These are phyloP conservation scores for Dryomyza anilis DNA, from an alignment of 2,888 invertebrate genomes.

Conservation along the genomic window DNA sequence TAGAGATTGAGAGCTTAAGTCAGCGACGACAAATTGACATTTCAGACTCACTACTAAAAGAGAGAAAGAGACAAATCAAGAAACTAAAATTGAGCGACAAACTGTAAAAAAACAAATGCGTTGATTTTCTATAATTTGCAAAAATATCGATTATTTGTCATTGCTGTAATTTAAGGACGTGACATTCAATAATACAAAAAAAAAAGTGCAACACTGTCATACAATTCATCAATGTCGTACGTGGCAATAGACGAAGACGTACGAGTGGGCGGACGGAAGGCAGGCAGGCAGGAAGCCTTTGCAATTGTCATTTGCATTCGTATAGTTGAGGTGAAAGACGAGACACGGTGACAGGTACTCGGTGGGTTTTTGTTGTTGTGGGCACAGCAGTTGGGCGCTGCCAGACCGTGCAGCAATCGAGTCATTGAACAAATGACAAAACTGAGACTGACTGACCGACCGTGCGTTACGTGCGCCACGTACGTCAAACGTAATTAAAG, in stretches of 20 bases:
- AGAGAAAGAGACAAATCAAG: not conserved
- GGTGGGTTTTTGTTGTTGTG: no score
- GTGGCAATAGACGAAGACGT: conserved; percentile 3
- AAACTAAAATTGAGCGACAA: not conserved
- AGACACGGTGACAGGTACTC: no score
- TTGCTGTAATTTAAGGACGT: conserved; percentile 56
- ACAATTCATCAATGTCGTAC: not conserved
- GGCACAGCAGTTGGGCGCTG: no score
- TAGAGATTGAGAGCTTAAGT: not conserved
- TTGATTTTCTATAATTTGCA: conserved; percentile 21
- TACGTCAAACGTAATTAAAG: not conserved
- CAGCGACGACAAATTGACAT: not conserved
- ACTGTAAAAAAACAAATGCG: no score
- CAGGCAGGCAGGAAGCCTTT: conserved; percentile 7
- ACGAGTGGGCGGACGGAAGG: conserved; percentile 6
- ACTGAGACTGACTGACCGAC: not conserved
- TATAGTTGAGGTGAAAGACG: no score
- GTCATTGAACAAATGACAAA: not conserved
- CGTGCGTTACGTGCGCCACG: not conserved
- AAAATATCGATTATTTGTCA: conserved; percentile 37
- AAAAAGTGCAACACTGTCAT: not conserved
- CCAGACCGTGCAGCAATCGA: no score
- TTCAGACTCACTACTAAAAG: not conserved
- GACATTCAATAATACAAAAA: conserved; percentile 43
- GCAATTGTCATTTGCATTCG: no score